Evolutionary conservation across 2,888 invertebrate genomes (phyloP), one percentile per base, ranked within the genome.

Genomic region (Antitype chi): DNA sequence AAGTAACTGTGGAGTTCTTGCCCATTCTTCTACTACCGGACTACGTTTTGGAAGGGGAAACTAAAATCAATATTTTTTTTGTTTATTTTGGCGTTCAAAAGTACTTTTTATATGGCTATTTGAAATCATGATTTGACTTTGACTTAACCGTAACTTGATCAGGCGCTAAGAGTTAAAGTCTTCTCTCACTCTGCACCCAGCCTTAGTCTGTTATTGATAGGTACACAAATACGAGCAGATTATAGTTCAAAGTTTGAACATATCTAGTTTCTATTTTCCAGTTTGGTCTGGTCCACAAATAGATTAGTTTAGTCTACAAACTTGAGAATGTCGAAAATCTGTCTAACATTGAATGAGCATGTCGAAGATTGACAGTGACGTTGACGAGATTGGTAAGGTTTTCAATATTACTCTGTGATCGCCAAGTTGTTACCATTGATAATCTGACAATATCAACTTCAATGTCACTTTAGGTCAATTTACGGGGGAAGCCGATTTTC

Each of bases 271-370:
- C 70, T 80, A 70, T 80, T 67, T 80, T 63, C 28, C 25, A 43
- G 38, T 63, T 62, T 55, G 32, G 28, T 57, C 20, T 49, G 0
- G 3, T 53, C 59, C 68, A 60, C 0, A 64, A 70, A 81, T 78
- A 72, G 80, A 52, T 25, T 60, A 64, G 83, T 71, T 83, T 78
- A 72, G 78, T 81, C 71, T 66, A 72, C 59, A 49, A 76, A 76
- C 63, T 59, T 76, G 32, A 13, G 57, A 32, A 53, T 20, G 57
- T 68, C 67, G 28, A 52, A 57, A 63, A 32, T 25, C 23, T 53
- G 53, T 70, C 20, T 64, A 25, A 47, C n/a, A 67, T 59, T 68
- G 38, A 52, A 68, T 63, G 38, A 47, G 47, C 23, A 52, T 57
- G 23, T 9, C 7, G 49, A 28, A 69, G 72, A 69, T 52, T 78